phyloP scores from a whole-genome alignment of 2,888 invertebrate species.

The Dynastes tityus region DNA sequence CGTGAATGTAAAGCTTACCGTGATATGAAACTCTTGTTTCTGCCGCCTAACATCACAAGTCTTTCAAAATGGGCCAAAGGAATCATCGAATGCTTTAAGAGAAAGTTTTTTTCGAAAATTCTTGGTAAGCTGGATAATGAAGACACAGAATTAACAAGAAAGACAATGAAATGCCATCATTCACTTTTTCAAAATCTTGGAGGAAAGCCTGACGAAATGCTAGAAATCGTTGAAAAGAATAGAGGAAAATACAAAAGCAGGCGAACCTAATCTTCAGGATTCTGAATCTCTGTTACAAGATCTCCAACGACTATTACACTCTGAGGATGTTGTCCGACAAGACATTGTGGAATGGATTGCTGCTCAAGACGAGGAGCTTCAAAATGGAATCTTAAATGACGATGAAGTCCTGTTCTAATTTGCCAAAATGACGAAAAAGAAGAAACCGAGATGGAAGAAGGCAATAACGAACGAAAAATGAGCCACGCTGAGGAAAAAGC shows the following conservation, averaged over 20 bases:
- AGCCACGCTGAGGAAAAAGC: too few relatives aligned
- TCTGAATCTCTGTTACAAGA: neutral
- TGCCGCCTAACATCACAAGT: conserved; percentile 35
- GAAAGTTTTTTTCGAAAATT: too few relatives aligned
- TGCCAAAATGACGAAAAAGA: neutral
- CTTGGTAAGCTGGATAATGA: too few relatives aligned
- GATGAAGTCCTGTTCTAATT: neutral
- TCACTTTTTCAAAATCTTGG: too few relatives aligned
- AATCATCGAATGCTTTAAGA: too few relatives aligned
- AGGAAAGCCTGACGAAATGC: too few relatives aligned
- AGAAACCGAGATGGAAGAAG: conserved; percentile 3
- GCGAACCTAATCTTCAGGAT: neutral
- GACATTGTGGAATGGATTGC: too few relatives aligned
- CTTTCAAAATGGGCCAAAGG: conserved; percentile 33
- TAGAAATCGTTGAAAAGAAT: too few relatives aligned
- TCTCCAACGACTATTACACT: too few relatives aligned
- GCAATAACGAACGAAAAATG: neutral
- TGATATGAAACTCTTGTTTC: conserved; percentile 29
- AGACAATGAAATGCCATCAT: too few relatives aligned
- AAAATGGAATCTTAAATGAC: neutral
- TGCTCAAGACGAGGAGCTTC: neutral
- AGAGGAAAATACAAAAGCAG: neutral
- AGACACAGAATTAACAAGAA: too few relatives aligned
- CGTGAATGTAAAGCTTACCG: neutral
- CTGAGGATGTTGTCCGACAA: too few relatives aligned